Evolutionary conservation across 1,140 invertebrate genomes (phyloP), one percentile per base, ranked within the genome.

Genomic region (Bombyx mandarina): DNA sequence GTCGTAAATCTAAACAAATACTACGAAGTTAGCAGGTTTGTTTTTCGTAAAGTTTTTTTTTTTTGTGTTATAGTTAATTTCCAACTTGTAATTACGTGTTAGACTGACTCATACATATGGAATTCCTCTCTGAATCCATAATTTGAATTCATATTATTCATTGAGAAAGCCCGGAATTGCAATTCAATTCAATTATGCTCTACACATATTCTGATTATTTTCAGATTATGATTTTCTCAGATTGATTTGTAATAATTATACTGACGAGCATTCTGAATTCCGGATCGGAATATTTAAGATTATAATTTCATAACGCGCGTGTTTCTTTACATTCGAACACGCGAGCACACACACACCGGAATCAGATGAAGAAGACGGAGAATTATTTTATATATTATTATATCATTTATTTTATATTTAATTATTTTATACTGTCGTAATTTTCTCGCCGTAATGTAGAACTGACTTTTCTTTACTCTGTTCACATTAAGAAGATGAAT

Each of bases 221-320:
- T 50, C 48, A 50, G 48, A 50, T 50, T 50, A 50, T 50, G 48
- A 50, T 8, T 50, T 50, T 50, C 49, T 50, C 49, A 50, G 18
- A n/a, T 50, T 12, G 49, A 50, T 18, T 35, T 52, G 35, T 43
- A 44, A 52, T 5, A 52, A 52, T 52, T 1, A 52, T 52, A 52
- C 51, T 52, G 51, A 50, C 18, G 49, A 50, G 49, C 2, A 12
- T 50, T 50, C 49, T 50, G 49, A 50, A 50, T 50, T 50, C 12
- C 12, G 12, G 12, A 18, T 18, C 12, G 12, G 12, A 18, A 18
- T 18, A 18, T 18, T 47, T 47, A 51, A 51, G 49, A 51, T 51
- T 51, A 4, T 51, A 3, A 51, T 51, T 51, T 51, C 49, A 51
- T 51, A n/a, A 51, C 49, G 49, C 49, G 49, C 49, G 49, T 51